phyloP scores from a whole-genome alignment of 2,113 vertebrate species.

The Chauna torquata region DNA sequence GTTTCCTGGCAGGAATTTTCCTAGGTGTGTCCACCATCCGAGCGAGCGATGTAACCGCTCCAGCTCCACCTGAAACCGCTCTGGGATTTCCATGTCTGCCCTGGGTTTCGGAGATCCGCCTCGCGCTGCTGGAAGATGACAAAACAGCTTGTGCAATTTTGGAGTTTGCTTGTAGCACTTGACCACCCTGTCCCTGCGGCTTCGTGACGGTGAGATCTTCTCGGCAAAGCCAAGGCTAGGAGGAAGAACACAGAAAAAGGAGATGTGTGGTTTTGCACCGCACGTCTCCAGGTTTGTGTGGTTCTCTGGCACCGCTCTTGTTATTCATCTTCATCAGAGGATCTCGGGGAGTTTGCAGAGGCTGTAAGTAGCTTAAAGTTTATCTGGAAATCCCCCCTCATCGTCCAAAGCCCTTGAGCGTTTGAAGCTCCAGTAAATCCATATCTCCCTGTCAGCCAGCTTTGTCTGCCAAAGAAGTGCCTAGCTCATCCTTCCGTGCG shows the following conservation, averaged over 20 bases:
- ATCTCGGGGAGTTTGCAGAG: conserved; percentile 31
- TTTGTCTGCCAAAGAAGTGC: background rate
- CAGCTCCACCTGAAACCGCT: background rate
- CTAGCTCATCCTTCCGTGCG: background rate
- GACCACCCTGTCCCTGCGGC: background rate
- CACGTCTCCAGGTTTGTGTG: background rate
- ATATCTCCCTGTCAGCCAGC: background rate
- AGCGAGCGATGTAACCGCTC: accelerated
- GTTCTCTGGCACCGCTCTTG: background rate
- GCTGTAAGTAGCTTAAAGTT: conserved; percentile 64
- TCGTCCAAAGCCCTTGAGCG: conserved; percentile 20
- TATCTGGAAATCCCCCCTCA: conserved; percentile 50
- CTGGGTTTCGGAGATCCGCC: background rate
- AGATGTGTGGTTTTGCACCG: background rate
- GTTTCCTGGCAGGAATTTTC: background rate
- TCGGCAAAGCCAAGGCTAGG: background rate
- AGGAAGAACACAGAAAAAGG: background rate
- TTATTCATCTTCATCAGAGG: conserved; percentile 43
- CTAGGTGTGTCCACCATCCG: accelerated
- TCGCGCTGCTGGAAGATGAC: background rate
- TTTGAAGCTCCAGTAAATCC: conserved; percentile 42
- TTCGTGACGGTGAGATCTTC: no score
- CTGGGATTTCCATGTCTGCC: background rate
- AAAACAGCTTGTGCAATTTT: background rate
- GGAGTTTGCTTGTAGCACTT: background rate